A percentile compares a stretch with the other conserved stretches of the same genome.
Evolutionary conservation across 2,888 invertebrate species (phyloP).

Genomic region (Idaea dimidiata): DNA sequence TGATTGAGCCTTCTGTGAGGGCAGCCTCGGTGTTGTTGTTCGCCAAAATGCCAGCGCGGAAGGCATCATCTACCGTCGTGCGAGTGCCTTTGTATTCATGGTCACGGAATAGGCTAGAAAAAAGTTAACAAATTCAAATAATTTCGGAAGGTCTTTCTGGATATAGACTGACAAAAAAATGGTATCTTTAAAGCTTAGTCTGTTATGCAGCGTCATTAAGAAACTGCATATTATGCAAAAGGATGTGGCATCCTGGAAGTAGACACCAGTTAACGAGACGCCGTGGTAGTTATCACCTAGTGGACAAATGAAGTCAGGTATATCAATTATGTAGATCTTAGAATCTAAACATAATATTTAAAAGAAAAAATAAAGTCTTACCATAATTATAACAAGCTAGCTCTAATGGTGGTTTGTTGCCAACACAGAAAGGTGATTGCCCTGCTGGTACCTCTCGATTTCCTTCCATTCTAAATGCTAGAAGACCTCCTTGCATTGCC

Average conservation of each 20-base stretch:
- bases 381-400: constrained; percentile 50
- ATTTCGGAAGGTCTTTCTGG: background rate
- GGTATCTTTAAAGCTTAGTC: too few species aligned
- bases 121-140: background rate
- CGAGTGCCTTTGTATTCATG: constrained; percentile 36
- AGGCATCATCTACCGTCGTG: constrained; percentile 35
- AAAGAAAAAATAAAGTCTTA: background rate
- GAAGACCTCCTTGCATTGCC: constrained; percentile 32
- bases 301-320: too few species aligned
- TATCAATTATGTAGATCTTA: too few species aligned
- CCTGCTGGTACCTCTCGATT: constrained; percentile 37
- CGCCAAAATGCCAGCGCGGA: constrained; percentile 41
- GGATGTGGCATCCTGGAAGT: too few species aligned
- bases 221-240: too few species aligned
- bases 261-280: too few species aligned
- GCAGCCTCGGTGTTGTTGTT: constrained; percentile 46
- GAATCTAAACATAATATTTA: too few species aligned
- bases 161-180: too few species aligned
- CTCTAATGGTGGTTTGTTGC: constrained; percentile 38
- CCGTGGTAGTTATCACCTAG: constrained; percentile 30
- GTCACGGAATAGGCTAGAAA: constrained; percentile 39
- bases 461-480: constrained; percentile 36
- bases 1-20: constrained; percentile 42
- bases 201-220: too few species aligned
- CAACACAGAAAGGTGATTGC: constrained; percentile 22